Evolutionary conservation across 2,888 invertebrate species (phyloP), one percentile per base, ranked within the genome.

Genomic region (Drosophila barbarae): DNA sequence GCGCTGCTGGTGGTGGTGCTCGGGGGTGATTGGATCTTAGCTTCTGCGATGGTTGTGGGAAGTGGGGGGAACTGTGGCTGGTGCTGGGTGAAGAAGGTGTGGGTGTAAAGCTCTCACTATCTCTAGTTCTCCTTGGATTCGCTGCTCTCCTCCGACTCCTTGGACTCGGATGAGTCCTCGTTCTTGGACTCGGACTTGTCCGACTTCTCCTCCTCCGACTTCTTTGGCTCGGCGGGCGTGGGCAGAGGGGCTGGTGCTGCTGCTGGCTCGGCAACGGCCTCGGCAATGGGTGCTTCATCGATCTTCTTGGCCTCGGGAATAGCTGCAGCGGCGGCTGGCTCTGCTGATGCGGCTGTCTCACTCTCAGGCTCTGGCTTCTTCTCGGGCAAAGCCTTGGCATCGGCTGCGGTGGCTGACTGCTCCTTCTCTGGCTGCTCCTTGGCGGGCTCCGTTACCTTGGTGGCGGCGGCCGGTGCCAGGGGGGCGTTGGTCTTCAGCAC

Each of bases 251-350:
- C 39, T 23, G 41, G 44, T 32, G 28, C 30, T n/a, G 50, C 50
- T 38, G 15, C 10, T 15, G 35, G 15, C 21, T 50, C 28, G 51
- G 63, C 47, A 87, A 90, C 74, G 87, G 90, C 53, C 30, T 28
- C 49, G 87, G 75, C 75, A 89, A 91, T 87, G 88, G 90, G 76
- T 89, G 90, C 76, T 88, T 85, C 78, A 49, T 76, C 74, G 51
- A 76, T 73, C 72, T 84, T 78, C 65, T 78, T 80, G 63, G 71
- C 69, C 64, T 80, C 90, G 85, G 82, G 21, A 32, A 32, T 74
- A n/a, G 42, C 42, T 26, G 41, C 38, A 1, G 18, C 12, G 46
- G 61, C 47, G n/a, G 15, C 42, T 12, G 36, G 28, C 1, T 28
- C 41, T 6, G 55, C 28, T 9, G 18, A 23, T 13, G 39, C 46